Evolutionary conservation across 2,888 invertebrate genomes (phyloP), one percentile per base, ranked within the genome.

Genomic region (Parelbella ahira): DNA sequence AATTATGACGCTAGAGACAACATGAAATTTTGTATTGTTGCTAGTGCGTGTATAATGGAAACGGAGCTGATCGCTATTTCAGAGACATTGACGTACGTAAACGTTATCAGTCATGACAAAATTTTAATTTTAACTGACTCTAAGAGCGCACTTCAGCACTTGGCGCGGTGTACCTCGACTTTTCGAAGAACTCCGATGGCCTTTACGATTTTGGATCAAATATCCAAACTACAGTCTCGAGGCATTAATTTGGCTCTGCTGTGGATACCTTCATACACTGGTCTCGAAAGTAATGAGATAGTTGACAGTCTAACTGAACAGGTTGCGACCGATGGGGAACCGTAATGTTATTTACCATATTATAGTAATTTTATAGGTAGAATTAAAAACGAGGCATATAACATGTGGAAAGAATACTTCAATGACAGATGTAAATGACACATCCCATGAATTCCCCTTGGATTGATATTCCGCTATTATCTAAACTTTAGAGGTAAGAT

Each of bases 91-190:
- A 25, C 47, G 0, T 49, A 49, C 28, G 20, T 37, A 1, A 6
- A 28, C 0, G 36, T 33, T 1, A 21, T 44, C 4, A 19, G 13
- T 8, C 12, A 10, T 25, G n/a, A 37, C 8, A 28, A 41, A 10
- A 12, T 33, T 9, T 44, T 47, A 1, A 45, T 48, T 7, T 18
- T 48, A 4, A 25, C 47, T 1, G 50, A 51, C 7, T 51, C 47
- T 1, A 47, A 33, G 21, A 45, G 48, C 6, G 13, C 45, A 0
- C 24, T 51, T 5, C 46, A 45, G 30, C 51, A 49, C 15, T 4
- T 49, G 24, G 44, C 47, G 44, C 48, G 47, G 25, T 51, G 48
- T 30, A 42, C 46, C 29, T 48, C 45, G 36, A 47, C n/a, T 30
- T 28, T 36, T 39, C 34, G 45, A 45, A 46, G 46, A 21, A 24